Base-by-base conservation (phyloP, 2,797 vertebrate species). In the Galagoides demidoff region DNA sequence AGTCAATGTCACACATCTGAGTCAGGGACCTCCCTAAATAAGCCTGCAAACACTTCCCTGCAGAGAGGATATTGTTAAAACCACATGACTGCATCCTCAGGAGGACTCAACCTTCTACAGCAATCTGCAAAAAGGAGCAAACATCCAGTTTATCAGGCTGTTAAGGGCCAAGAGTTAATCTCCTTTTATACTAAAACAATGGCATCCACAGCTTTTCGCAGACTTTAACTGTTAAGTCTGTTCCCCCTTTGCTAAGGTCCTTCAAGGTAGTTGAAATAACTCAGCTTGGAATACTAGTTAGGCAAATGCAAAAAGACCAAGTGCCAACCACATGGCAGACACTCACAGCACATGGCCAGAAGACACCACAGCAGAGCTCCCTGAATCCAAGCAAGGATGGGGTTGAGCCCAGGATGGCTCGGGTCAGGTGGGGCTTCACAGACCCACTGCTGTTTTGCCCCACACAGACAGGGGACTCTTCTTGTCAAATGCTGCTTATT, bases 181-280 rank as follows among this genome's bases (percentile, higher is more conserved):
- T 92, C 70, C 59, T 37, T 94, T 87, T 70, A 64, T 70, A 17
- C 49, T 17, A n/a, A 90, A 94, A 95, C 61, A 74, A 64, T 71
- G 31, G 0, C 55, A 85, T 10, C n/a, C 76, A 52, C 6, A 27
- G 39, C 39, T 43, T 43, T 43, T 43, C 39, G 6, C 39, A 43
- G 39, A 43, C 39, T 43, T 43, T 82, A 70, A 82, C 0, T 27
- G n/a, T 57, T 39, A 95, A 78, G 34, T 22, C 20, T 0, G 3
- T 2, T 1, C n/a, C 9, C 34, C 20, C 64, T 82, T 17, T 73
- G 63, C 79, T 81, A 57, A 73, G 0, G 1, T 45, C 74, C 85
- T 34, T 77, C 20, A 1, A 64, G 34, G 49, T 1, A 92, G 74
- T 0, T 79, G 27, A 45, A n/a, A 70, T 31, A 55, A 81, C 16